A percentile compares a stretch with the other conserved stretches of the same genome.
phyloP scores from a whole-genome alignment of 2,888 invertebrate genomes.

The Acleris emargana region DNA sequence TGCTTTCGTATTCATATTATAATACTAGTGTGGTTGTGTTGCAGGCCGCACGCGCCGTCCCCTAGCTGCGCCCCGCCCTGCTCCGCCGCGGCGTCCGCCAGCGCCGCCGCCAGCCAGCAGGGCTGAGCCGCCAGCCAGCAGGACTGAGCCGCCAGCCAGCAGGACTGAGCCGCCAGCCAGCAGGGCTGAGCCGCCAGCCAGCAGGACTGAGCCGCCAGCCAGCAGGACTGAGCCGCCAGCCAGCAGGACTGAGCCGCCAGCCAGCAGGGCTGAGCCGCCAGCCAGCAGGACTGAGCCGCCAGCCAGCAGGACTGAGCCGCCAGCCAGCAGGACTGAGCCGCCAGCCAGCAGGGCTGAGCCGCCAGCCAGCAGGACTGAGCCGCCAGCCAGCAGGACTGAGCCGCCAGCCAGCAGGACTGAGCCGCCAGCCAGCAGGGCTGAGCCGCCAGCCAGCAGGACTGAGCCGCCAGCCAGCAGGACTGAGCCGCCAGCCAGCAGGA shows the following conservation, averaged over 20 bases:
- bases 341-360: constrained; percentile 50
- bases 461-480: constrained; percentile 49
- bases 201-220: constrained; percentile 50
- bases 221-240: constrained; percentile 50
- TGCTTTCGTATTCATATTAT: no score
- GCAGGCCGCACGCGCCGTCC: constrained; percentile 62
- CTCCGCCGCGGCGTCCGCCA: constrained; percentile 49
- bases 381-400: constrained; percentile 51
- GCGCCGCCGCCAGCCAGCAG: no score
- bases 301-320: constrained; percentile 50
- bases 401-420: constrained; percentile 50
- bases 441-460: constrained; percentile 49
- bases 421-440: constrained; percentile 49
- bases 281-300: constrained; percentile 50
- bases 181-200: constrained; percentile 51
- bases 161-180: constrained; percentile 49
- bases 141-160: constrained; percentile 50
- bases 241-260: constrained; percentile 50
- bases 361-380: constrained; percentile 51
- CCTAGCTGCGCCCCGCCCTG: constrained; percentile 52
- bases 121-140: no score
- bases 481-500: constrained; percentile 50
- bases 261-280: constrained; percentile 50
- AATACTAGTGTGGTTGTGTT: background rate
- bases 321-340: constrained; percentile 50